Conservation (phyloP, 1,140 invertebrate species). For the Vanessa tameamea region DNA sequence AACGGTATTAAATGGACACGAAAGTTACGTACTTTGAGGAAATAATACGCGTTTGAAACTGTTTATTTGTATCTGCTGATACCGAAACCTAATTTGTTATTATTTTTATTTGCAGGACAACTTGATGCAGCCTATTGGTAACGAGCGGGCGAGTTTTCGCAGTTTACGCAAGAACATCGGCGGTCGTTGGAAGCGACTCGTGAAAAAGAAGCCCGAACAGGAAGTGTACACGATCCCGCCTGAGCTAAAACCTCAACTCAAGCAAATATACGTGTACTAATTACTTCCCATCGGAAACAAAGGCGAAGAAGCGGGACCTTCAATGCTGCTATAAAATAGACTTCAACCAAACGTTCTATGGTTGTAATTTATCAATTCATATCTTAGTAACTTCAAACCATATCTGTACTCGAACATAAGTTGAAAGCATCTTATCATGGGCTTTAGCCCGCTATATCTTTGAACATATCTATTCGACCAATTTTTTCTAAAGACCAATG, state of each 20-base stretch:
- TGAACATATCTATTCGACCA: constrained; percentile 78
- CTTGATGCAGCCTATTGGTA: constrained; percentile 85
- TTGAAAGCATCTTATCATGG: constrained; percentile 54
- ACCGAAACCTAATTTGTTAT: constrained; percentile 11
- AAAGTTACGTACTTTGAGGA: no score
- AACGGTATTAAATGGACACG: no score
- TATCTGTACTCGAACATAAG: constrained; percentile 73
- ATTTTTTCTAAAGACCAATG: constrained; percentile 74
- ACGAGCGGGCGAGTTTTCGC: constrained; percentile 88
- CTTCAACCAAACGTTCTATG: constrained; percentile 58
- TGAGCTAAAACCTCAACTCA: constrained; percentile 91
- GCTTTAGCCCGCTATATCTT: constrained; percentile 53
- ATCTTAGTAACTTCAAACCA: constrained; percentile 47
- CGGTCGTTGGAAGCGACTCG: constrained; percentile 89
- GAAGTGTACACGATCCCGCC: constrained; percentile 92
- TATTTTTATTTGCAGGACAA: constrained; percentile 85
- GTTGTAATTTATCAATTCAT: constrained; percentile 60
- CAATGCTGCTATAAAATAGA: constrained; percentile 58
- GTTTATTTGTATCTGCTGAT: background rate
- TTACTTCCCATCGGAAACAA: constrained; percentile 41
- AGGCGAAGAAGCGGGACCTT: constrained; percentile 71
- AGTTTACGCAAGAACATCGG: constrained; percentile 91
- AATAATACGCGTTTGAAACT: no score
- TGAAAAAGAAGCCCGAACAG: constrained; percentile 89
- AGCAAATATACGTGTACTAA: constrained; percentile 94